Base-by-base conservation (phyloP, 1,140 invertebrate species). In the Diachasma alloeum region DNA sequence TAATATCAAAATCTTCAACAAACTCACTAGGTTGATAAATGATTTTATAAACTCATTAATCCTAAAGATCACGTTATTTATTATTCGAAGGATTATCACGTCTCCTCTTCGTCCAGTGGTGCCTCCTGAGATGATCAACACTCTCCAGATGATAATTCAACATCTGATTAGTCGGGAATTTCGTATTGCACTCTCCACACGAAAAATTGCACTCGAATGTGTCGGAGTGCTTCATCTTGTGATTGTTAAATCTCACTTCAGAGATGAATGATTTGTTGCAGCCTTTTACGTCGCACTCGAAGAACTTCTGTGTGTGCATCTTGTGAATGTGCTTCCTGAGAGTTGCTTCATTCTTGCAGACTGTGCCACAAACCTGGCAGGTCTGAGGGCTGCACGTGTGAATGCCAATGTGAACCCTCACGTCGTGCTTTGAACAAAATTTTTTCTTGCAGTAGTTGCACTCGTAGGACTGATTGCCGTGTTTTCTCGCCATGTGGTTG, bases 381-480 rank as follows among this genome's bases (percentile, higher is more conserved):
- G 86, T 82, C 26, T 84, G 83, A 15, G 81, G 79, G 0, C 78
- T 81, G 4, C n/a, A 72, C 9, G 78, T 73, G 11, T 85, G 86
- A 0, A 72, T 81, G 0, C 86, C 81, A 9, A 88, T 81, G 69
- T 93, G 91, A 31, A 85, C 88, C 53, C 87, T 85, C 3, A 91
- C 70, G 0, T 88, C 78, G 74, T 83, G 82, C 53, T 88, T 86
- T 69, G 87, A 86, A 3, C 88, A 86, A 74, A 90, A 92, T 0
- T 87, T 87, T 66, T 90, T 90, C 0, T 87, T 88, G 44, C 91
- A 91, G n/a, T 85, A 81, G 17, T 91, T 88, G 68, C 91, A 92
- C 0, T 85, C 88, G 77, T 85, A 90, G 82, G 24, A 88, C 90
- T 44, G 88, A 88, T 0, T 84, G 86, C 63, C 90, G 83, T 13